These are phyloP conservation scores for Drosophila ogumai DNA, from an alignment of 1,140 invertebrate species.

Conservation along the genomic window DNA sequence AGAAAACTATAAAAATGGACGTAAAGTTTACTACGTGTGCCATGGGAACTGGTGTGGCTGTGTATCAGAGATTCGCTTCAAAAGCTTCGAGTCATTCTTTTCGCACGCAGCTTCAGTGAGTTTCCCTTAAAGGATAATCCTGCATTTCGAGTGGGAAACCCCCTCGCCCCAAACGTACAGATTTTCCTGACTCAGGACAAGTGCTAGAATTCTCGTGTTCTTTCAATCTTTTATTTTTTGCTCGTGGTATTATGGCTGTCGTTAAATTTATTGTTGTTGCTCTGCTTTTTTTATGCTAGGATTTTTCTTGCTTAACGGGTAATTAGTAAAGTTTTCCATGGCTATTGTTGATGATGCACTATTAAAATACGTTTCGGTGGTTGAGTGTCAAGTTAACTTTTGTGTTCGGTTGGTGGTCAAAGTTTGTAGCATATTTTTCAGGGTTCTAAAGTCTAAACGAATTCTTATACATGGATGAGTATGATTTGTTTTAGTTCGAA, in stretches of 20 bases:
- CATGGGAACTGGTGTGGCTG: slow-evolving; percentile 12
- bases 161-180: neutral
- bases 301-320: slow-evolving; percentile 63
- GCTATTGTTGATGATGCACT: slow-evolving; percentile 38
- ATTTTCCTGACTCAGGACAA: slow-evolving; percentile 29
- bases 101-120: slow-evolving; percentile 44
- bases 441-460: neutral
- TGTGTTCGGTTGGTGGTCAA: slow-evolving; percentile 9
- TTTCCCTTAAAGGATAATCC: slow-evolving; percentile 41
- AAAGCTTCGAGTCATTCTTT: slow-evolving; percentile 56
- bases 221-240: slow-evolving; percentile 23
- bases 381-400: slow-evolving; percentile 44
- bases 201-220: slow-evolving; percentile 47
- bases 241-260: slow-evolving; percentile 34
- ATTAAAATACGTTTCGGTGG: slow-evolving; percentile 33
- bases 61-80: slow-evolving; percentile 34
- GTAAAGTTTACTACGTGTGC: slow-evolving; percentile 52
- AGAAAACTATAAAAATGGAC: slow-evolving; percentile 71
- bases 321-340: slow-evolving; percentile 60
- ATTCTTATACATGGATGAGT: neutral
- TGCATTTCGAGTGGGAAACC: slow-evolving; percentile 26
- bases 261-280: slow-evolving; percentile 63
- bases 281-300: slow-evolving; percentile 41
- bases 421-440: slow-evolving; percentile 3
- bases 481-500: neutral